A percentile compares a stretch with the other conserved stretches of the same genome.
Evolutionary conservation across 1,140 invertebrate genomes (phyloP).

Genomic region (Trachelipus rathkii): DNA sequence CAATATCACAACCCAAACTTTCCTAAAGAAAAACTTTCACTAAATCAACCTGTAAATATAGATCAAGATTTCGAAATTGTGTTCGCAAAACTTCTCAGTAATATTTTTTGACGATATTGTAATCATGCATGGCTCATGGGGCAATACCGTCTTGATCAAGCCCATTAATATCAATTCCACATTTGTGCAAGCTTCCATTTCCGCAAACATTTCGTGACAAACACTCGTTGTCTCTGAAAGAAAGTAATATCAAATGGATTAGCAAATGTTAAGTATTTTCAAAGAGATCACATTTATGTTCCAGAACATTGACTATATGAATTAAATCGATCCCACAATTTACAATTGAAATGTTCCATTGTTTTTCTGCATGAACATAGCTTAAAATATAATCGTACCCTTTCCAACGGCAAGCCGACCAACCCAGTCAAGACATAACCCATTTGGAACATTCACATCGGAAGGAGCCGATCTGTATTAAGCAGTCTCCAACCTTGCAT

Average conservation of each 20-base stretch:
- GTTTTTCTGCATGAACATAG: no score
- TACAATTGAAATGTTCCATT: no score
- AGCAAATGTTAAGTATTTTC: not conserved
- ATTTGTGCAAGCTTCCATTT: conserved; percentile 78
- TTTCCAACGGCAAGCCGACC: conserved; percentile 67
- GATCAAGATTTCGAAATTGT: no score
- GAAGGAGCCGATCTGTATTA: conserved; percentile 58
- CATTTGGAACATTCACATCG: conserved; percentile 62
- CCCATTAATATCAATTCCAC: conserved; percentile 74
- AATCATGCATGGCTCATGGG: conserved; percentile 60
- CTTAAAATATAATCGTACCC: not conserved
- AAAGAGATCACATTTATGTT: no score
- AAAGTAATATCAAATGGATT: not conserved
- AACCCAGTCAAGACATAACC: conserved; percentile 64
- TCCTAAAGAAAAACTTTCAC: no score
- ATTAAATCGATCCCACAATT: no score
- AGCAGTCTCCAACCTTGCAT: conserved; percentile 64
- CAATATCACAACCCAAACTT: no score
- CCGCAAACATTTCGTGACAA: conserved; percentile 68
- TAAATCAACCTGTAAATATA: no score
- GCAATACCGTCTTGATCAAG: conserved; percentile 69
- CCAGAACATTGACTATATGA: no score
- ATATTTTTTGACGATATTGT: not conserved
- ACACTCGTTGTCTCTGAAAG: conserved; percentile 71
- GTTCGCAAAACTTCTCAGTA: no score